A percentile compares a stretch with the other conserved stretches of the same genome.
phyloP scores from a whole-genome alignment of 2,797 vertebrate species.

The Scomberomorus guttatus region DNA sequence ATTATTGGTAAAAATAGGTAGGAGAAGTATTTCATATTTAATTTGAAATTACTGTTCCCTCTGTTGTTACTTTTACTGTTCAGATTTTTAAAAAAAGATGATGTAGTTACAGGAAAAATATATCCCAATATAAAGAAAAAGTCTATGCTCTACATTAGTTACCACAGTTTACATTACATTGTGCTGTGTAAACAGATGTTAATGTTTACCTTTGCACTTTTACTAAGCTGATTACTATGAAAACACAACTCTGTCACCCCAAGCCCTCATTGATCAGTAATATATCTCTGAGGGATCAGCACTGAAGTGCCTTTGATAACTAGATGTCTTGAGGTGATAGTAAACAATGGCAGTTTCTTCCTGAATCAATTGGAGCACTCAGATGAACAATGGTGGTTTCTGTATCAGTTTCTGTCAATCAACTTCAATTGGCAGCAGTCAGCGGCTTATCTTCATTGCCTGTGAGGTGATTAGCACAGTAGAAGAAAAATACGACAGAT shows the following conservation, averaged over 20 bases:
- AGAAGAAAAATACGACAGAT: not conserved
- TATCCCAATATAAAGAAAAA: not conserved
- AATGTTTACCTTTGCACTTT: conserved; percentile 17
- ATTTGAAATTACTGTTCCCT: no score
- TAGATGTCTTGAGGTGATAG: conserved; percentile 11
- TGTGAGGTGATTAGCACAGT: not conserved
- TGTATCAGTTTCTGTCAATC: conserved; percentile 54
- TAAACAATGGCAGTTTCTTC: conserved; percentile 52
- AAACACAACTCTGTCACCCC: not conserved
- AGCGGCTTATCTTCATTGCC: not conserved
- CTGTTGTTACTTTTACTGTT: no score
- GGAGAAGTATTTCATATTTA: no score
- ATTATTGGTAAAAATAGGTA: no score
- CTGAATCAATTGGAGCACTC: not conserved
- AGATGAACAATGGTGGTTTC: conserved; percentile 44
- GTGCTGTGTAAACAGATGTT: conserved; percentile 1
- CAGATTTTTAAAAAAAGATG: not conserved
- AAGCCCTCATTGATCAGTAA: conserved; percentile 6
- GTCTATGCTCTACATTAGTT: not conserved
- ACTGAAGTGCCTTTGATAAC: conserved; percentile 9
- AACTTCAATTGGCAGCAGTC: not conserved
- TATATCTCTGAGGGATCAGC: not conserved
- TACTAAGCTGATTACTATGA: conserved; percentile 5
- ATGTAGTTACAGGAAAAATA: not conserved
- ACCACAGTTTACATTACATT: not conserved